These are phyloP conservation scores for Melanerpes aurifrons DNA, from an alignment of 2,113 vertebrate species.

Conservation along the genomic window DNA sequence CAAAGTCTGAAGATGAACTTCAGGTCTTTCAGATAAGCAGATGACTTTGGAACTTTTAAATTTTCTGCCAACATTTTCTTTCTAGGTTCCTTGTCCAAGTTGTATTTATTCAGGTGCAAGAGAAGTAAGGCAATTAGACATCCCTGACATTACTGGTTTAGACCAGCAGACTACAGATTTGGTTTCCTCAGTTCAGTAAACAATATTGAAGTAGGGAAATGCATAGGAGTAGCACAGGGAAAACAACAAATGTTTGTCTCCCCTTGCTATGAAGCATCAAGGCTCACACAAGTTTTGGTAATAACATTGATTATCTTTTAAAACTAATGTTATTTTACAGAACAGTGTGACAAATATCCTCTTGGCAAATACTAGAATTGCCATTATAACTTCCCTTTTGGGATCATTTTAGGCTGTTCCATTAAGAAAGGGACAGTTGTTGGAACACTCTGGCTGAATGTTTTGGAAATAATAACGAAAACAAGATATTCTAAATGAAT, in stretches of 20 bases:
- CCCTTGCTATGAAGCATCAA: background rate
- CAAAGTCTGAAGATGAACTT: background rate
- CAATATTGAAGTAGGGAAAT: background rate
- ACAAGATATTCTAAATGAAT: too few species aligned
- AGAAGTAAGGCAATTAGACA: background rate
- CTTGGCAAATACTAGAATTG: background rate
- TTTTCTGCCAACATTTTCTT: background rate
- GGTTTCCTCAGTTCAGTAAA: background rate
- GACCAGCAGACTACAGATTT: background rate
- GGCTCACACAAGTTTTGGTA: background rate
- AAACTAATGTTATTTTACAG: background rate
- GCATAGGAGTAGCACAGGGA: background rate
- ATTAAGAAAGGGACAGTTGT: too few species aligned
- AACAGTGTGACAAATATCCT: background rate
- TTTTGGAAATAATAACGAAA: too few species aligned
- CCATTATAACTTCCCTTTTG: background rate
- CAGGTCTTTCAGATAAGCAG: background rate
- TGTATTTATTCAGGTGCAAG: background rate
- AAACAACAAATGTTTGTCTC: background rate
- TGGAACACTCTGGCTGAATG: too few species aligned
- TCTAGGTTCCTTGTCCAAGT: background rate
- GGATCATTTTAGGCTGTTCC: too few species aligned
- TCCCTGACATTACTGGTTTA: rapidly evolving
- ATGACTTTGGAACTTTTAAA: background rate
- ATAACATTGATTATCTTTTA: background rate